Evolutionary conservation across 2,113 vertebrate genomes (phyloP).

Genomic region (Chroicocephalus ridibundus): DNA sequence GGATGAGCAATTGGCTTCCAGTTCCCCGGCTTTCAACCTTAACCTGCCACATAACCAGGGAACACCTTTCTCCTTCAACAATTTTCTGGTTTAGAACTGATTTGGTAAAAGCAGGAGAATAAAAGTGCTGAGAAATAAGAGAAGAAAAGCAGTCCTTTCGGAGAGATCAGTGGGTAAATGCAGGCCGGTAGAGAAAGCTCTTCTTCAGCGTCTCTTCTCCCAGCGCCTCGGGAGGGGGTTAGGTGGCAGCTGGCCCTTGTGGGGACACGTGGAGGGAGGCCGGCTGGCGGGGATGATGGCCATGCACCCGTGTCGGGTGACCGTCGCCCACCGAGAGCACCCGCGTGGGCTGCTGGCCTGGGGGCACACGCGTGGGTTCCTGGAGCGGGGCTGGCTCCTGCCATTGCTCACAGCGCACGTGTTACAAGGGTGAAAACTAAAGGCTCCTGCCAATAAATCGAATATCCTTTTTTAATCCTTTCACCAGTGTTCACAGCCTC

Average conservation of each 20-base stretch:
- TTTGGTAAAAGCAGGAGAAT: neutral
- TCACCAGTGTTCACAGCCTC: neutral
- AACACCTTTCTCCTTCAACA: neutral
- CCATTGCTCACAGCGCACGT: neutral
- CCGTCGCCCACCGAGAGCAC: neutral
- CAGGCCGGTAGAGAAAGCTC: neutral
- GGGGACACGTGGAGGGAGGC: rapidly evolving
- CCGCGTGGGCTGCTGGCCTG: rapidly evolving
- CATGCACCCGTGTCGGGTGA: neutral
- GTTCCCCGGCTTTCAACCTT: neutral
- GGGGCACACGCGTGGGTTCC: rapidly evolving
- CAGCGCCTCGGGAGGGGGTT: neutral
- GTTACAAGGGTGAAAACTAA: neutral
- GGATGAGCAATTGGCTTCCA: neutral
- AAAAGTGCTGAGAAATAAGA: neutral
- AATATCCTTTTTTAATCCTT: neutral
- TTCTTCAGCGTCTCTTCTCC: neutral
- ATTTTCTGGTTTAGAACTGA: neutral
- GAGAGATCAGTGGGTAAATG: neutral
- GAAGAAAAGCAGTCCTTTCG: neutral
- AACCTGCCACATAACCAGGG: neutral
- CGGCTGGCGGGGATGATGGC: too few relatives aligned
- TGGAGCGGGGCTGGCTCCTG: neutral
- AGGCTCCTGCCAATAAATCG: neutral
- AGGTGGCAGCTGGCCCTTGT: neutral